Evolutionary conservation across 2,113 vertebrate species (phyloP), one percentile per base, ranked within the genome.

Genomic region (Burhinus oedicnemus): DNA sequence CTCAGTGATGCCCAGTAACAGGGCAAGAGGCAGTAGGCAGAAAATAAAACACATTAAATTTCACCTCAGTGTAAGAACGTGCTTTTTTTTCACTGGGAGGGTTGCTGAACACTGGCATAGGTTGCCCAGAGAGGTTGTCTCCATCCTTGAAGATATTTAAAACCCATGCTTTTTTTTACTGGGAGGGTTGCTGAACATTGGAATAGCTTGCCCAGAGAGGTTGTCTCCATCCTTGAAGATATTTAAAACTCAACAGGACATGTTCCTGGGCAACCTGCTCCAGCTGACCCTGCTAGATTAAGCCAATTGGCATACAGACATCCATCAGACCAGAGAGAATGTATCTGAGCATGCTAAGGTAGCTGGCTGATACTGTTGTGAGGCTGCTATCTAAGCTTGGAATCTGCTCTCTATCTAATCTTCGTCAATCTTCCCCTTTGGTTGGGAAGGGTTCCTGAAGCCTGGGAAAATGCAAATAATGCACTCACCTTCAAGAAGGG

Each of bases 61-160:
- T 86, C 3, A 61, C 57, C 8, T 61, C 19, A 61, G 18, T 16
- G 2, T 65, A 86, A 70, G 14, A 81, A 82, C 0, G 5, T 86
- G 3, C 0, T 3, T 40, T 3, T 40, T 12, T 82, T 40, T 42
- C 15, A 30, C 27, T 40, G 9, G 15, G 6, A 16, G 7, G 1
- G 2, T 69, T 86, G 62, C 40, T 83, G 36, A 66, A 44, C 18
- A 16, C 13, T 77, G 71, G 6, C 72, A 8, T 76, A 12, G 12
- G 8, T 86, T 86, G 18, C 17, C 42, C 5, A 27, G 54, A 65
- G 16, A 40, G 7, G 8, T 69, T 92, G 13, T 89, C 9, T 91
- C 11, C 10, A 12, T 83, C 23, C 25, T 57, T 70, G 36, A 17
- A 34, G 21, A 22, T 79, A 51, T 1, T 62, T 82, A 71, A 75